Conservation (phyloP, 2,888 invertebrate genomes). For the Auanema freiburgensis region DNA sequence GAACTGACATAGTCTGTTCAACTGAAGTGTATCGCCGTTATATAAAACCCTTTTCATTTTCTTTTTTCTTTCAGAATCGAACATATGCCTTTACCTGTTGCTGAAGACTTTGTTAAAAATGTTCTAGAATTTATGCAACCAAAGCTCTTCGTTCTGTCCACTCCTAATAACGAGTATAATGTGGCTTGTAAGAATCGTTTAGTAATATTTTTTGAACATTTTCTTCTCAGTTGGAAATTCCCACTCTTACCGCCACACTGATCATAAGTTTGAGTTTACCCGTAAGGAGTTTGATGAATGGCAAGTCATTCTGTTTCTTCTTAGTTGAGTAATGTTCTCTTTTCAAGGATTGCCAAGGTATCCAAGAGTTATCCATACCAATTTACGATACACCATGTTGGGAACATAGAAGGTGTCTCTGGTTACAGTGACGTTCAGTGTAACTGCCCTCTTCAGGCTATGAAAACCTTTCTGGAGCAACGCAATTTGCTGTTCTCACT, state of each 20-base stretch:
- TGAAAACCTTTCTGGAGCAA: slow-evolving; percentile 13
- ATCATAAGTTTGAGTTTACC: slow-evolving; percentile 68
- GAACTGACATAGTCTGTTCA: slow-evolving; percentile 35
- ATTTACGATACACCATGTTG: slow-evolving; percentile 11
- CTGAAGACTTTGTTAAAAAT: slow-evolving; percentile 54
- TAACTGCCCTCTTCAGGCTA: slow-evolving; percentile 8
- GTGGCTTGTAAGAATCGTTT: slow-evolving; percentile 55
- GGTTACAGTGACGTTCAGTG: background rate
- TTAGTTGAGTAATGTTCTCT: background rate
- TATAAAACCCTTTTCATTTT: no score
- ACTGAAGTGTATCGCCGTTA: slow-evolving; percentile 36
- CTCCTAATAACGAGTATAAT: slow-evolving; percentile 67
- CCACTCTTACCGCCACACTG: slow-evolving; percentile 64
- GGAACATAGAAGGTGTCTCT: slow-evolving; percentile 13
- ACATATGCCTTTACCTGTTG: slow-evolving; percentile 62
- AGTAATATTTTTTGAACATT: background rate
- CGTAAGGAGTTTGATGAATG: slow-evolving; percentile 64
- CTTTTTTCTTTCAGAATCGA: slow-evolving; percentile 63
- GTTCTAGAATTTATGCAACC: slow-evolving; percentile 65
- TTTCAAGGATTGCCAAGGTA: background rate
- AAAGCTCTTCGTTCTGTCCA: slow-evolving; percentile 65
- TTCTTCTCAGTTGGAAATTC: background rate
- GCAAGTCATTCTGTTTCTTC: slow-evolving; percentile 33
- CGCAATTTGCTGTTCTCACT: slow-evolving; percentile 15
- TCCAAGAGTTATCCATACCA: background rate